Base-by-base conservation (phyloP, 2,888 invertebrate species). In the Microctonus aethiopoides region DNA sequence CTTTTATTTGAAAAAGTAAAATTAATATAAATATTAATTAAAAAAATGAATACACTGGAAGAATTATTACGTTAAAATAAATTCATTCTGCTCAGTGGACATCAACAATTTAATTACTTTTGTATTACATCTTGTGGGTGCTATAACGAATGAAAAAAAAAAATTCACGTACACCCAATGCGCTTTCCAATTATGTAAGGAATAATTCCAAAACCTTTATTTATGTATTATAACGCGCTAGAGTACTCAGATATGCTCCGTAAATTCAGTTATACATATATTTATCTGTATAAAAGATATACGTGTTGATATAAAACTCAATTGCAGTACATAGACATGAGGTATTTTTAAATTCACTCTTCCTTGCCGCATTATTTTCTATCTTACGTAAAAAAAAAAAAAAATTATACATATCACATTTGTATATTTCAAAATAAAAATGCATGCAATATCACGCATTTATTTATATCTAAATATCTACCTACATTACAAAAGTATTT, bases 101-200 rank as follows among this genome's bases (percentile, higher is more conserved):
- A 80, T 80, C 76, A 76, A 80, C 77, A 76, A 75, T 79, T 82
- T 83, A 84, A 85, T 85, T 84, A 75, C 75, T 66, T 68, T 63
- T 41, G 71, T 76, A 79, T 82, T 79, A 83, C 82, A 81, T 80
- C 76, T 68, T 74, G 46, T 36, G 60, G 75, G 78, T 81, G 81
- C 82, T 81, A 80, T 81, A 81, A 79, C 77, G 46, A 46, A 77
- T 76, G n/a, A n/a, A n/a, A n/a, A n/a, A n/a, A n/a, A 78, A 80
- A 82, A 79, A 80, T 80, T 80, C 75, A 71, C 60, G 68, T 67
- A 71, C 72, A 52, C 70, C 46, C 73, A 75, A 67, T 73, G n/a
- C 80, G 78, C 84, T 85, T 86, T 85, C 85, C 80, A 83, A 79
- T 85, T 86, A 83, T 78, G 79, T 83, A 86, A 84, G 79, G 67